Percentiles rank a stretch among this genome's conserved stretches.
Evolutionary conservation across 2,797 vertebrate genomes (phyloP).

Genomic region (Myotis vivesi): DNA sequence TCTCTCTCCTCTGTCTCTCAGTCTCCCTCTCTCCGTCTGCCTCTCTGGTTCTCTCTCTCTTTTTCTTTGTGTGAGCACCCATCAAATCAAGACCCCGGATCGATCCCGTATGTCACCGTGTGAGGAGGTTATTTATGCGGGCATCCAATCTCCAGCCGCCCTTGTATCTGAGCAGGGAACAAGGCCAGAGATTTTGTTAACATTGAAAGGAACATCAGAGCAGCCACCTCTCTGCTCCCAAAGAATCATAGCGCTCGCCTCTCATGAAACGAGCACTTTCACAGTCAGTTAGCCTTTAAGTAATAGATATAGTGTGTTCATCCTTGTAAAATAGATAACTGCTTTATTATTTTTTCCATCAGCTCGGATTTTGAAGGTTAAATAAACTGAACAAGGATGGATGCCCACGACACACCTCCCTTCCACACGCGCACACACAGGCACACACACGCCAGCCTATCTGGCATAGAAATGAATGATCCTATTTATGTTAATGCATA

Average conservation of each 20-base stretch:
- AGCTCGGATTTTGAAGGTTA: constrained; percentile 99
- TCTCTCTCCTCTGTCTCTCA: constrained; percentile 72
- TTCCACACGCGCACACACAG: constrained; percentile 77
- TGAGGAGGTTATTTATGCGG: constrained; percentile 99
- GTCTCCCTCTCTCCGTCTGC: constrained; percentile 79
- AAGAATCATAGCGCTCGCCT: constrained; percentile 90
- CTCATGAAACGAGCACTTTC: constrained; percentile 96
- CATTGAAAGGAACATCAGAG: constrained; percentile 98
- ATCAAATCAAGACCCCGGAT: constrained; percentile 97
- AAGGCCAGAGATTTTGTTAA: constrained; percentile 99
- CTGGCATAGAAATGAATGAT: constrained; percentile 98
- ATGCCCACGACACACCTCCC: constrained; percentile 85
- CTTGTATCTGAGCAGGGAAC: constrained; percentile 98
- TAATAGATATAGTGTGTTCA: constrained; percentile 99
- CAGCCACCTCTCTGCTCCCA: constrained; percentile 91
- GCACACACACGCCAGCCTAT: constrained; percentile 88
- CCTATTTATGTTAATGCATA: constrained; percentile 99
- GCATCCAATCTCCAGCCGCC: constrained; percentile 98
- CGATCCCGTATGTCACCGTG: constrained; percentile 95
- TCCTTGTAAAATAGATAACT: constrained; percentile 99
- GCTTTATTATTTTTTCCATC: constrained; percentile 98
- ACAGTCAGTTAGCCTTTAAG: constrained; percentile 99
- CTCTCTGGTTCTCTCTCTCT: constrained; percentile 78
- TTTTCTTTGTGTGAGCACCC: constrained; percentile 95
- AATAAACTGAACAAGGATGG: constrained; percentile 96